Conservation (phyloP, 2,113 vertebrate genomes). For the Phaethornis superciliosus region DNA sequence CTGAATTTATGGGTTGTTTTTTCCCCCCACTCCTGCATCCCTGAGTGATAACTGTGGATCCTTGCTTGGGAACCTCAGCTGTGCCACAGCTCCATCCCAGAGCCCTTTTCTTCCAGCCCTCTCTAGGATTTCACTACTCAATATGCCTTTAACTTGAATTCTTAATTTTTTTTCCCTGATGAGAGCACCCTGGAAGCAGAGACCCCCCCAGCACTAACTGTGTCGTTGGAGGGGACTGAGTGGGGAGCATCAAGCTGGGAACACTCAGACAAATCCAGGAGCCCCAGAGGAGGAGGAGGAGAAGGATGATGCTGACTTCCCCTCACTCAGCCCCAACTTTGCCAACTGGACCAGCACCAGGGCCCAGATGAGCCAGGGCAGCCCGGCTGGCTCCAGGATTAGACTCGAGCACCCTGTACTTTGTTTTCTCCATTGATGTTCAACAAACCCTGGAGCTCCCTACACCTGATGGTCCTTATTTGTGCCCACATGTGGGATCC, state of each 20-base stretch:
- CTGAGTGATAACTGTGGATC: neutral
- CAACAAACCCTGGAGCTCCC: neutral
- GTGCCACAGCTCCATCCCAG: neutral
- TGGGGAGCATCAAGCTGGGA: constrained; percentile 8
- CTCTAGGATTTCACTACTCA: constrained; percentile 12
- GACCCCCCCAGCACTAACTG: neutral
- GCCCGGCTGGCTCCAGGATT: neutral
- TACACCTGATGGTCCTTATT: neutral
- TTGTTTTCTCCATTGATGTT: neutral
- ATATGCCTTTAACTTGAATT: too few relatives aligned
- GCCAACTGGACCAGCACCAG: neutral
- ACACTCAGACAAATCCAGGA: neutral
- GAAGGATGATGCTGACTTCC: neutral
- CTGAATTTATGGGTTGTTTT: neutral
- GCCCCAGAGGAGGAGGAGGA: neutral
- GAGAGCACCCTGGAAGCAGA: neutral
- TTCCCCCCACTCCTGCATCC: neutral
- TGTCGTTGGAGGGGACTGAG: constrained; percentile 41
- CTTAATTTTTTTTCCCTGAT: neutral
- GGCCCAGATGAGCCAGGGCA: neutral
- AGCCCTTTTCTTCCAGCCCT: neutral
- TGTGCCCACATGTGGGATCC: neutral
- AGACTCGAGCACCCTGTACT: accelerated
- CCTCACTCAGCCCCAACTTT: neutral
- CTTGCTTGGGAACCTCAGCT: neutral